Percentiles rank a stretch among this genome's conserved stretches.
Evolutionary conservation across 2,888 invertebrate species (phyloP).

Genomic region (Argynnis bischoffii): DNA sequence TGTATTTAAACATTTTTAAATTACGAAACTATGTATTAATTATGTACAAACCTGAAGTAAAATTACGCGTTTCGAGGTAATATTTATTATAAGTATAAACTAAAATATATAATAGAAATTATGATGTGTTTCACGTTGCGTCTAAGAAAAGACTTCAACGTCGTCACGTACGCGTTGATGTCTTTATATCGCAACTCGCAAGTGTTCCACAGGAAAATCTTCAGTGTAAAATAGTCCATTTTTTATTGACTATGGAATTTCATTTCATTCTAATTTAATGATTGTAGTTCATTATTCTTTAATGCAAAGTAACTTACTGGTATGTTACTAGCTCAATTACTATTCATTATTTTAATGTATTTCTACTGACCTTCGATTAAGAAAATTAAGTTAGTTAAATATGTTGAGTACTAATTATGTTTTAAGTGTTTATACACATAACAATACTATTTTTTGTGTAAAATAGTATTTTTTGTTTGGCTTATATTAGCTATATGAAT

Average conservation of each 20-base stretch:
- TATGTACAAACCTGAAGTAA: constrained; percentile 21
- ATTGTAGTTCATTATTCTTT: too few species aligned
- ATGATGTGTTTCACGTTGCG: constrained; percentile 3
- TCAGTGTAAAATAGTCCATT: neutral
- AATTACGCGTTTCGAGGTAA: constrained; percentile 3
- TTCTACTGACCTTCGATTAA: constrained; percentile 22
- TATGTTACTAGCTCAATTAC: neutral
- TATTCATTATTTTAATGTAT: constrained; percentile 19
- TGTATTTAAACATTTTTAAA: constrained; percentile 35
- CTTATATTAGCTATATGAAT: too few species aligned
- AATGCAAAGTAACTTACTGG: neutral
- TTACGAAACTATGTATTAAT: constrained; percentile 40
- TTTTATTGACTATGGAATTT: neutral
- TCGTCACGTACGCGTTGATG: constrained; percentile 59
- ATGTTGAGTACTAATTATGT: too few species aligned
- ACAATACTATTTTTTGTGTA: too few species aligned
- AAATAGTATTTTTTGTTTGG: too few species aligned
- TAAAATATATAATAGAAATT: neutral
- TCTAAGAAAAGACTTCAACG: constrained; percentile 41
- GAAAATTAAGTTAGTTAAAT: constrained; percentile 5
- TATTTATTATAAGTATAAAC: neutral
- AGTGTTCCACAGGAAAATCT: constrained; percentile 15
- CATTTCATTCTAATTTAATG: too few species aligned
- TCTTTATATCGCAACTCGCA: constrained; percentile 68
- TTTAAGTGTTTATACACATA: too few species aligned